Base-by-base conservation (phyloP, 2,113 vertebrate genomes). In the Spheniscus mendiculus region DNA sequence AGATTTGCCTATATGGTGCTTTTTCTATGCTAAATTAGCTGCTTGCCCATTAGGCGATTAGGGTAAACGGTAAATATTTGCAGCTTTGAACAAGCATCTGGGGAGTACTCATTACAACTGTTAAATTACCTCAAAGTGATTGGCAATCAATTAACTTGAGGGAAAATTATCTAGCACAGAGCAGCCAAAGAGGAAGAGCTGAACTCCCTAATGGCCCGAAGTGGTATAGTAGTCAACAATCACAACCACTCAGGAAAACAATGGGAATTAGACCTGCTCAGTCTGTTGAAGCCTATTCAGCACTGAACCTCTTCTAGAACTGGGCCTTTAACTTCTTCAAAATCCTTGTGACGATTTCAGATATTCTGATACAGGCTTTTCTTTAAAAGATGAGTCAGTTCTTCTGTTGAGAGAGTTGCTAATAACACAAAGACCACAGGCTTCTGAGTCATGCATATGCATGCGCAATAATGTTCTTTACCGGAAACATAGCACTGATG, bases 401-500 rank as follows among this genome's bases (percentile, higher is more conserved):
- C 40, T 92, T 85, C 63, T 94, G 73, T 74, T 79, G 82, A 74
- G 66, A 87, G 61, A 77, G 86, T 44, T 86, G 85, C 55, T 88
- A 69, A 69, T 59, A 88, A 23, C 83, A 81, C 40, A 26, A 34
- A 59, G 87, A 70, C 62, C 84, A 72, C 81, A 91, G 56, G 70
- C 80, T 71, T 74, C 89, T 96, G 96, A 97, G 87, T 96, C 94
- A 97, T 74, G 72, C 69, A 56, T 11, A 15, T 30, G 63, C 77
- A 71, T 23, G 40, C 30, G 62, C 72, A 94, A 36, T 38, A 58
- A 45, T 11, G 58, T 74, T 73, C 78, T 26, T 61, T 32, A 56
- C 72, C 47, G 45, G 92, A 92, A 96, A 92, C 69, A 3, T 14
- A 20, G 84, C 76, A 52, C 7, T 9, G 87, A 90, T 66, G 58